Evolutionary conservation across 1,140 invertebrate species (phyloP).

Genomic region (Pararge aegeria): DNA sequence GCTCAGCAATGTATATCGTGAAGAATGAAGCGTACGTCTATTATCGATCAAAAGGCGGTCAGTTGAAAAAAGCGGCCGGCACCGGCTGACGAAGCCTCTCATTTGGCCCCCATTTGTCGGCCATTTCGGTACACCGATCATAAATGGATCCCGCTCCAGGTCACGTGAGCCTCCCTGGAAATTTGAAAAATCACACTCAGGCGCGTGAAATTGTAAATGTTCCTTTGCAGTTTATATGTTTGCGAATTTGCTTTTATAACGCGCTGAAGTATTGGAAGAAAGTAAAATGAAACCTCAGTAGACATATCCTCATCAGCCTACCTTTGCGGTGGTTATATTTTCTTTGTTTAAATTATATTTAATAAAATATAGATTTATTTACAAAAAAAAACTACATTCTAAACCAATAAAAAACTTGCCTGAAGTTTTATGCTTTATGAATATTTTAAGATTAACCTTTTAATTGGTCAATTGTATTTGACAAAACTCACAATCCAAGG

Average conservation of each 20-base stretch:
- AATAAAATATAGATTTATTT: no score
- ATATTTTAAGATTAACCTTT: no score
- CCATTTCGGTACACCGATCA: conserved; percentile 76
- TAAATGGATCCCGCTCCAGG: conserved; percentile 73
- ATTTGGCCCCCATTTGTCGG: conserved; percentile 78
- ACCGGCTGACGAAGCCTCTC: conserved; percentile 74
- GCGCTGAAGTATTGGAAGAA: no score
- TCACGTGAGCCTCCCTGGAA: conserved; percentile 69
- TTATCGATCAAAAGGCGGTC: conserved; percentile 42
- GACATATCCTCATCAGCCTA: no score
- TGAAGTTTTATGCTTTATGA: no score
- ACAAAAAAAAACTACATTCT: no score
- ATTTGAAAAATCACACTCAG: conserved; percentile 74
- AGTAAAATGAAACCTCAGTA: no score
- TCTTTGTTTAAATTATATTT: no score
- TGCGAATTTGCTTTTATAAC: not conserved
- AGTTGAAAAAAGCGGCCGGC: conserved; percentile 55
- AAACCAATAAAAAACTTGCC: no score
- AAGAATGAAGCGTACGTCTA: conserved; percentile 16
- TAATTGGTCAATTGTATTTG: no score
- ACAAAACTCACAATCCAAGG: no score
- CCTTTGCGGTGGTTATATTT: no score
- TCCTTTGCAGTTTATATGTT: conserved; percentile 5
- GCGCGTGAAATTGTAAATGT: conserved; percentile 62
- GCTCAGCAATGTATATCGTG: conserved; percentile 33